Evolutionary conservation across 2,888 invertebrate species (phyloP).

Genomic region (Eupithecia subumbrata): DNA sequence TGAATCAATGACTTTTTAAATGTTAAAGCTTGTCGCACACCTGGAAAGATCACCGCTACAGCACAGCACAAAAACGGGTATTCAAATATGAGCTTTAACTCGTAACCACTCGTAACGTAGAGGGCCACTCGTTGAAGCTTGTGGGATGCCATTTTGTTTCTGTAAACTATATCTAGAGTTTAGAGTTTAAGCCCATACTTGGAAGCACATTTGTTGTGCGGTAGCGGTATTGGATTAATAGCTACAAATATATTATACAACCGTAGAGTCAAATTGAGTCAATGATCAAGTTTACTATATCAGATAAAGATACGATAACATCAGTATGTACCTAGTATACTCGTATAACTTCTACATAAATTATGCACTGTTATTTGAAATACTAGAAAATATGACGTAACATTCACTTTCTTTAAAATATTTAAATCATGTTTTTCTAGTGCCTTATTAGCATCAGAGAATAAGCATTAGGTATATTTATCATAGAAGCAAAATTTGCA

Average conservation of each 20-base stretch:
- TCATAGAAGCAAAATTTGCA: neutral
- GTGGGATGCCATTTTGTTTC: no score
- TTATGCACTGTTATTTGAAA: conserved; percentile 1
- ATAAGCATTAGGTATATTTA: neutral
- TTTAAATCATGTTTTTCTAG: conserved; percentile 6
- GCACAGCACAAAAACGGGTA: no score
- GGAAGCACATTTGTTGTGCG: no score
- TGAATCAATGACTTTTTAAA: neutral
- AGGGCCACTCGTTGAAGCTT: no score
- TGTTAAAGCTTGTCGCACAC: no score
- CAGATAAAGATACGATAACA: neutral
- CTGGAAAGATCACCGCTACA: no score
- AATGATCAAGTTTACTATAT: neutral
- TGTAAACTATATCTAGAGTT: no score
- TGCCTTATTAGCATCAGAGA: neutral
- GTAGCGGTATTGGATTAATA: no score
- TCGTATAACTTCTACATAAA: neutral
- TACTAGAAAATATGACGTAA: neutral
- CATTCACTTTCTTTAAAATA: conserved; percentile 18
- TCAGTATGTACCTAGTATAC: neutral
- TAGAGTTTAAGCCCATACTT: no score
- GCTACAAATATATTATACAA: neutral
- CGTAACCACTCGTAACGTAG: no score
- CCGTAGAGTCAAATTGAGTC: neutral
- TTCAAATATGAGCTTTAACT: no score